phyloP scores from a whole-genome alignment of 2,113 vertebrate species.

The Mastomys coucha region DNA sequence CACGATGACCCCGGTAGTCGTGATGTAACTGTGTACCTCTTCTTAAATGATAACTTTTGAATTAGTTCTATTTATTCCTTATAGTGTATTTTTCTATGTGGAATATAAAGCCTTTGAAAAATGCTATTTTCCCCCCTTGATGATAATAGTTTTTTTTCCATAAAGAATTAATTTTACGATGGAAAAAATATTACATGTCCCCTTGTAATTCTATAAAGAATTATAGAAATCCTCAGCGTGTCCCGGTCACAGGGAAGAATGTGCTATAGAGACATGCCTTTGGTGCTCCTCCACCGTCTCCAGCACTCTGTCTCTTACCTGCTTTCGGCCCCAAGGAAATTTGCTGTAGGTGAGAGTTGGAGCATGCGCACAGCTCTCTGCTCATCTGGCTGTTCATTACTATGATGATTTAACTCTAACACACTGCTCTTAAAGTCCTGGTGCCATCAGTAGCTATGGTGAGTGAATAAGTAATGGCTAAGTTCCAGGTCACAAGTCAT shows the following conservation, averaged over 20 bases:
- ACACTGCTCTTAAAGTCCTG: neutral
- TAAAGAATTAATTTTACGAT: conserved; percentile 45
- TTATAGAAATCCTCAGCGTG: neutral
- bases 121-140: neutral
- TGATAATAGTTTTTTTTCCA: conserved; percentile 4
- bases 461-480: conserved; percentile 33
- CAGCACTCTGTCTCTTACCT: neutral
- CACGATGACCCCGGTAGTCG: too few species aligned
- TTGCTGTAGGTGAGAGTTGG: neutral
- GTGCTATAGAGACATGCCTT: neutral
- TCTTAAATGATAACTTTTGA: neutral
- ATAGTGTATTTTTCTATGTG: neutral
- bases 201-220: too few species aligned
- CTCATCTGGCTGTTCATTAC: neutral
- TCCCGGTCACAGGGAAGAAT: neutral
- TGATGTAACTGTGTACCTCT: neutral
- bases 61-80: conserved; percentile 25
- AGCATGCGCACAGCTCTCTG: neutral
- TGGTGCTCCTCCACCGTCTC: neutral
- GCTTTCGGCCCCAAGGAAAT: neutral
- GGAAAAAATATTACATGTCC: neutral
- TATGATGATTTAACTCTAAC: conserved; percentile 23
- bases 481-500: neutral
- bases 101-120: neutral
- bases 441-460: neutral